Base-by-base conservation (phyloP, 2,797 vertebrate genomes). In the Triplophysa yarkandensis region DNA sequence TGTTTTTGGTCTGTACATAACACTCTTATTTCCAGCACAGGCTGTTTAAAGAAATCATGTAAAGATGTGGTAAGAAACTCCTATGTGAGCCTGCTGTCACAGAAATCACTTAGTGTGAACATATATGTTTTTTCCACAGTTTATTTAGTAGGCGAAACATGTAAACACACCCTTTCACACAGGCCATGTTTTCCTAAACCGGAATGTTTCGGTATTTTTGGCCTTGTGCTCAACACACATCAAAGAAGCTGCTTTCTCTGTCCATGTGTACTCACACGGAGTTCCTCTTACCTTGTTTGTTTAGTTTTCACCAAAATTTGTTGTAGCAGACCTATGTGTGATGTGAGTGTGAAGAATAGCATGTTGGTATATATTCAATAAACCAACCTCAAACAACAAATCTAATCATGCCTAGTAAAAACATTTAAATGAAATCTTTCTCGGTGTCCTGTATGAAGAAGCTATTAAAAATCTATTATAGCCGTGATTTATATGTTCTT, bases 161-260 rank as follows among this genome's bases (percentile, higher is more conserved):
- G 54, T 63, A 76, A 41, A 70, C 79, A 81, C 67, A 72, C 23
- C 32, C 79, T 27, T 9, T 50, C 46, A 60, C 58, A 68, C 48
- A 21, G 41, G 61, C 32, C 30, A 77, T 63, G 68, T 76, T 83
- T 77, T 77, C 76, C 63, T 28, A 58, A 81, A 80, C 80, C 77
- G 50, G 27, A 43, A 30, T n/a, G 21, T 8, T 50, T 30, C 21
- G 62, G 52, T 78, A 60, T 63, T 28, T 32, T 68, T 54, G 43
- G 67, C 43, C 52, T 77, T 39, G 57, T 46, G 27, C 43, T 50
- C 44, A 50, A 60, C 43, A 66, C 72, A 50, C 52, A 77, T 75
- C 74, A 81, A 76, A 74, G 60, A 61, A 6, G 14, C 36, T n/a
- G 27, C 39, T n/a, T 41, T 55, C 41, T 5, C 14, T 5, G 8